phyloP scores from a whole-genome alignment of 92 coral and sea anemone species.

The Heliopora coerulea region DNA sequence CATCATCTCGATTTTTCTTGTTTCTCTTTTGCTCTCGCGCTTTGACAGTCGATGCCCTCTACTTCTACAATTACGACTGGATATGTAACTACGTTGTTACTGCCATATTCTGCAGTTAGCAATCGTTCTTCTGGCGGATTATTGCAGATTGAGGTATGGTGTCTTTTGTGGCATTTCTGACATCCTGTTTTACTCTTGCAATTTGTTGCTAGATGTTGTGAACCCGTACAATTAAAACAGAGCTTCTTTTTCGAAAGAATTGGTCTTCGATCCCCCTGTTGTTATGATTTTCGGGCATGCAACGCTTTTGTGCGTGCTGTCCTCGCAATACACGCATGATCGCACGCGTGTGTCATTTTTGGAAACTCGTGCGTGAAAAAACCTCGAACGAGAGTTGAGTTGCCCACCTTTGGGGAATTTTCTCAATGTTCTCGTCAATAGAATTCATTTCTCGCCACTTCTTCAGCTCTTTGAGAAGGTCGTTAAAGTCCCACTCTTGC shows the following conservation, averaged over 20 bases:
- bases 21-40: constrained; percentile 14
- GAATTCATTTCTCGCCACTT: constrained; percentile 58
- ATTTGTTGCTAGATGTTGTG: not conserved
- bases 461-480: too few species aligned
- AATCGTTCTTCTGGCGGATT: constrained; percentile 3
- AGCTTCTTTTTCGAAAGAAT: constrained; percentile 3
- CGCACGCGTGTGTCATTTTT: not conserved
- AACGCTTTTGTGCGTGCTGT: not conserved
- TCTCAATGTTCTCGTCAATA: constrained; percentile 42
- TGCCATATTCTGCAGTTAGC: constrained; percentile 16
- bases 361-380: constrained; percentile 2
- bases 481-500: too few species aligned
- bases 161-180: constrained; percentile 8
- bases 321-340: constrained; percentile 3
- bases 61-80: constrained; percentile 48
- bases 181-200: constrained; percentile 18
- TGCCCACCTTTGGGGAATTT: not conserved
- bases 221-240: constrained; percentile 17
- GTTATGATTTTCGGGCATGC: not conserved
- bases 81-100: constrained; percentile 17
- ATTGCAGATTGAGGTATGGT: constrained; percentile 24
- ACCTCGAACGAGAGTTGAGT: not conserved
- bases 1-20: constrained; percentile 52
- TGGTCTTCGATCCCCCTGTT: not conserved
- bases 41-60: constrained; percentile 48